Evolutionary conservation across 2,113 vertebrate species (phyloP).

Genomic region (Myrmecobius fasciatus): DNA sequence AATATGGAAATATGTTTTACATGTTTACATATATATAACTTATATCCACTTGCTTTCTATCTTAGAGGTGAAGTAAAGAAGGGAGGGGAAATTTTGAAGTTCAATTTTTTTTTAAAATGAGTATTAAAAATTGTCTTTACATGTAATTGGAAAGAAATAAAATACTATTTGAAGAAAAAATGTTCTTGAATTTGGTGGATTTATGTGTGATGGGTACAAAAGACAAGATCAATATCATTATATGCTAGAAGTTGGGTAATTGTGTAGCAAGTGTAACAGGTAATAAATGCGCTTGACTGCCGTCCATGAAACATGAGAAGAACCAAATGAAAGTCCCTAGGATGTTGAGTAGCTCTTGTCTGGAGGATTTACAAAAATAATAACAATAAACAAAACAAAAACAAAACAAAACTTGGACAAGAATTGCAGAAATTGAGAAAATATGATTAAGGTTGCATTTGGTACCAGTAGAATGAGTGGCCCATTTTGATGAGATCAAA

Average conservation of each 20-base stretch:
- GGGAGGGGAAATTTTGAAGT: too few species aligned
- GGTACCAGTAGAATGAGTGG: neutral
- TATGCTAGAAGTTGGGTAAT: neutral
- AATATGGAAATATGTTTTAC: too few species aligned
- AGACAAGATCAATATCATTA: neutral
- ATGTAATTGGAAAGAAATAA: too few species aligned
- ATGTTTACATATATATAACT: too few species aligned
- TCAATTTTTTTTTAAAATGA: too few species aligned
- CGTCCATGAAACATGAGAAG: neutral
- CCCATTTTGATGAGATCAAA: neutral
- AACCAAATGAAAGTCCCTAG: neutral
- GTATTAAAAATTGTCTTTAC: too few species aligned
- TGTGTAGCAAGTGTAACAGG: too few species aligned
- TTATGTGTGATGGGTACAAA: neutral
- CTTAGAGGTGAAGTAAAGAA: too few species aligned
- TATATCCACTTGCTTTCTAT: too few species aligned
- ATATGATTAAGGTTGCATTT: neutral
- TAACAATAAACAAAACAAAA: too few species aligned
- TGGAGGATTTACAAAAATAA: neutral
- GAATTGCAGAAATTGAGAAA: neutral
- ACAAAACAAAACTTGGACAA: too few species aligned
- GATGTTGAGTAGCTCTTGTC: neutral
- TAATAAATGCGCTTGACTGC: neutral
- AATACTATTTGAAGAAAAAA: too few species aligned
- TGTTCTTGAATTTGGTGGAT: neutral